These are phyloP conservation scores for Ctena decussata DNA, from an alignment of 2,888 invertebrate species.

Conservation along the genomic window DNA sequence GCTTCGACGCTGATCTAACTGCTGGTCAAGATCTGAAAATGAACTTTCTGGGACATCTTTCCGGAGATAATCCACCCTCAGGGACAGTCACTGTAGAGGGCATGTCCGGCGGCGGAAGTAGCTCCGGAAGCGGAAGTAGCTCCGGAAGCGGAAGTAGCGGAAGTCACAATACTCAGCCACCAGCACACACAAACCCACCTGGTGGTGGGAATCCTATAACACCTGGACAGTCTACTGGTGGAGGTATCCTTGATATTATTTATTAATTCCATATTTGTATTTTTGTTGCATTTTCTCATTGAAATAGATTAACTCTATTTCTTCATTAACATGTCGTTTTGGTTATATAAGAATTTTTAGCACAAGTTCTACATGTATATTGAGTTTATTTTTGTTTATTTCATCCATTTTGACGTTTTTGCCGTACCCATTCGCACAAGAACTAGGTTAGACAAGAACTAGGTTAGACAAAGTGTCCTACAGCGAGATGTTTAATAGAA, in stretches of 20 bases:
- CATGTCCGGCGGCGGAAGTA: background rate
- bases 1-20: constrained; percentile 58
- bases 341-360: too few relatives aligned
- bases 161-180: background rate
- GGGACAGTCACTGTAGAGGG: constrained; percentile 43
- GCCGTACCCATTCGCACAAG: too few relatives aligned
- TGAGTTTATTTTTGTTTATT: too few relatives aligned
- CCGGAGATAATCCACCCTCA: constrained; percentile 26
- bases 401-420: too few relatives aligned
- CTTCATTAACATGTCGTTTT: too few relatives aligned
- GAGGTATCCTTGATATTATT: background rate
- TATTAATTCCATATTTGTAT: too few relatives aligned
- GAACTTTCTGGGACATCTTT: constrained; percentile 34
- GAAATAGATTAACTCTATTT: too few relatives aligned
- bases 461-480: too few relatives aligned
- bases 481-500: too few relatives aligned
- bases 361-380: too few relatives aligned
- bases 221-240: background rate
- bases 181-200: background rate
- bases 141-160: background rate
- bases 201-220: constrained; percentile 14
- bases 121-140: background rate
- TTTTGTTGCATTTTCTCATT: too few relatives aligned
- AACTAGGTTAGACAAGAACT: too few relatives aligned
- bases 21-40: constrained; percentile 40